Percentiles rank a stretch among this genome's conserved stretches.
Conservation (phyloP, 1,140 invertebrate species). For the Drosophila burlai region DNA sequence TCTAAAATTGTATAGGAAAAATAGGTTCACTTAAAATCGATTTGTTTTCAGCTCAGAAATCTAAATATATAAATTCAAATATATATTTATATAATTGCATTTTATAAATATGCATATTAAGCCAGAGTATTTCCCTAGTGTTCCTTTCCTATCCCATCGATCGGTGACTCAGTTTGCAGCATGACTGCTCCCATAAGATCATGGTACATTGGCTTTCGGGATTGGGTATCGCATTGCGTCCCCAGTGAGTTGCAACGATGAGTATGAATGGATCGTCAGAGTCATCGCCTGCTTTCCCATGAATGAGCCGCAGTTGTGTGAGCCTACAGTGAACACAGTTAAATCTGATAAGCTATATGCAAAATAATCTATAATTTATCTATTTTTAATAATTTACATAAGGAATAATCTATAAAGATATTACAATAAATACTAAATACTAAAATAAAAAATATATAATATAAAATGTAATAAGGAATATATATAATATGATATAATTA, state of each 20-base stretch:
- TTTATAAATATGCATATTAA: no score
- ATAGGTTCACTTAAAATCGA: no score
- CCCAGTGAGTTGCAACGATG: constrained; percentile 21
- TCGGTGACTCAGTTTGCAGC: constrained; percentile 37
- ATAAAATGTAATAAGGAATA: neutral
- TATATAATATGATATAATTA: no score
- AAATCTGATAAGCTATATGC: neutral
- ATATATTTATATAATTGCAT: no score
- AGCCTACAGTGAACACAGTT: neutral
- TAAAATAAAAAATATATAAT: neutral
- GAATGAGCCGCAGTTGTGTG: constrained; percentile 32
- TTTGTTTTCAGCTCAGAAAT: no score
- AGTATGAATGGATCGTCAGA: constrained; percentile 45
- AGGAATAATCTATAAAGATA: no score
- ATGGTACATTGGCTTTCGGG: constrained; percentile 62
- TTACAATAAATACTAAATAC: no score
- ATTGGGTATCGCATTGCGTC: constrained; percentile 16
- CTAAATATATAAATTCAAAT: no score
- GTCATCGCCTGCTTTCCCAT: constrained; percentile 1
- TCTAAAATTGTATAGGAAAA: no score
- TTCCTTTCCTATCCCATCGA: neutral
- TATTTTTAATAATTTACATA: no score
- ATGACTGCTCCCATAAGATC: constrained; percentile 64
- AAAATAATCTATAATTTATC: neutral
- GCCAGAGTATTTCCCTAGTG: neutral